phyloP scores from a whole-genome alignment of 2,113 vertebrate species.

The Paradoxurus hermaphroditus region DNA sequence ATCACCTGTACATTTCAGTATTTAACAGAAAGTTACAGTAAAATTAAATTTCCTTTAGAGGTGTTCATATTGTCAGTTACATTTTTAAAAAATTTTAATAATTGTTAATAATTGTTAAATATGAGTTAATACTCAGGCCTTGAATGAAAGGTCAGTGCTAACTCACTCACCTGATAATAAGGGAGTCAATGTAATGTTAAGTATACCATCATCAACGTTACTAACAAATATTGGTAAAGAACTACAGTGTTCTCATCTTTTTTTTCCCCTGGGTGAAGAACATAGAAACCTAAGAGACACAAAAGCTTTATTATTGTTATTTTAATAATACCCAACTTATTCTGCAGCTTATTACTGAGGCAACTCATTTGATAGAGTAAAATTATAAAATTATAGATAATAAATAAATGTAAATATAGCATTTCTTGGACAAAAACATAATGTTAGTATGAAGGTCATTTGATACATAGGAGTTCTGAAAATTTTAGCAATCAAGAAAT shows the following conservation, averaged over 20 bases:
- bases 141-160: background rate
- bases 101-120: background rate
- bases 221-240: background rate
- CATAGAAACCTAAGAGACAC: background rate
- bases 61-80: background rate
- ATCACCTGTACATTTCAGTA: background rate
- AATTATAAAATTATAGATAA: background rate
- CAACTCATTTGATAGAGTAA: background rate
- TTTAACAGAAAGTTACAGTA: background rate
- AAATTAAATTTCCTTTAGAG: background rate
- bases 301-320: background rate
- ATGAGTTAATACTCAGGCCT: background rate
- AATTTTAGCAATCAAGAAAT: background rate
- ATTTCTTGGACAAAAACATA: background rate
- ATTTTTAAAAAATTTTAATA: background rate
- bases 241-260: background rate
- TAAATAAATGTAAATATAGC: background rate
- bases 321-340: background rate
- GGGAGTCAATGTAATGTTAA: background rate
- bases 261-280: background rate
- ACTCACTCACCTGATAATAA: background rate
- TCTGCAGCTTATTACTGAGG: background rate
- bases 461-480: background rate
- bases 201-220: background rate
- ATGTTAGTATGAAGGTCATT: background rate